These are phyloP conservation scores for Glaucopsyche alexis DNA, from an alignment of 2,888 invertebrate species.

Conservation along the genomic window DNA sequence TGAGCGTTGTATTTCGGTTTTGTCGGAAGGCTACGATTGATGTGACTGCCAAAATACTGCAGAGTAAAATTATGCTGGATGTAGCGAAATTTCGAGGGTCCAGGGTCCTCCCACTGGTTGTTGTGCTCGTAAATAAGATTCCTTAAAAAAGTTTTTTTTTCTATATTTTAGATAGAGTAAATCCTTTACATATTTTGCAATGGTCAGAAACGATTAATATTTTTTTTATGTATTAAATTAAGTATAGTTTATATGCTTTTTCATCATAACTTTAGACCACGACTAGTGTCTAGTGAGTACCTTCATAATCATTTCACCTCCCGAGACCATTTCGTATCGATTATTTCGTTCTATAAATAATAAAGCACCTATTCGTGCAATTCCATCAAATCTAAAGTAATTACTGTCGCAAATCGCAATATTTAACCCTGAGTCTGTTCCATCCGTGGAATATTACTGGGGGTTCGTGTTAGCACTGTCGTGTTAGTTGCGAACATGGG, in stretches of 20 bases:
- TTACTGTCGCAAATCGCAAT: slow-evolving; percentile 4
- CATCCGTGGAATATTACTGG: background rate
- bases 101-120: too few species aligned
- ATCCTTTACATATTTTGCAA: too few species aligned
- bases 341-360: slow-evolving; percentile 1
- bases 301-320: background rate
- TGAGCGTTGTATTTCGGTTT: too few species aligned
- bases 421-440: background rate
- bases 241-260: background rate
- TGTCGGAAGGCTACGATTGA: too few species aligned
- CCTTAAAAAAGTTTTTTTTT: too few species aligned
- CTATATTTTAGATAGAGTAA: too few species aligned
- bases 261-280: background rate
- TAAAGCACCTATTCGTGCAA: background rate
- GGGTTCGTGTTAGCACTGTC: background rate
- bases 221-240: too few species aligned
- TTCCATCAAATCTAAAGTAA: slow-evolving; percentile 2
- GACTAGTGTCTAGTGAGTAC: background rate
- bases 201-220: too few species aligned
- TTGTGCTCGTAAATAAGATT: too few species aligned
- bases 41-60: too few species aligned
- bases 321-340: background rate
- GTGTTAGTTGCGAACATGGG: slow-evolving; percentile 1
- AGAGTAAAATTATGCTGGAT: too few species aligned
- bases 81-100: too few species aligned